These are phyloP conservation scores for Callosobruchus maculatus DNA, from an alignment of 2,888 invertebrate genomes.

Conservation along the genomic window DNA sequence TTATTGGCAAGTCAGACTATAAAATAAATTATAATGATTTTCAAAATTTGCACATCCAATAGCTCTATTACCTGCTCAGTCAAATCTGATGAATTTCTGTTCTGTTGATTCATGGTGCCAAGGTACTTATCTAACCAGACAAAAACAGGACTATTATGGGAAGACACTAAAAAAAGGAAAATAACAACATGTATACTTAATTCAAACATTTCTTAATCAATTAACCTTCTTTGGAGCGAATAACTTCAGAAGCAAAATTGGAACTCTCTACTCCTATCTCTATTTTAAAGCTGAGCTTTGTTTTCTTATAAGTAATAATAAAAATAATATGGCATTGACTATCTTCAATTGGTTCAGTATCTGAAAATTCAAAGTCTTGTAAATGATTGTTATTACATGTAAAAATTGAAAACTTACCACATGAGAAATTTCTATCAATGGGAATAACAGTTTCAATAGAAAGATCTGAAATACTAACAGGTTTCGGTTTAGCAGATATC, in stretches of 20 bases:
- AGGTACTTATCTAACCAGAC: conserved; percentile 61
- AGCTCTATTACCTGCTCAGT: conserved; percentile 35
- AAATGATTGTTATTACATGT: neutral
- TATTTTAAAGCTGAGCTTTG: conserved; percentile 55
- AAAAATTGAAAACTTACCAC: conserved; percentile 48
- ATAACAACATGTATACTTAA: neutral
- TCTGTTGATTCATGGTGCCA: conserved; percentile 40
- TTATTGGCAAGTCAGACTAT: conserved; percentile 55
- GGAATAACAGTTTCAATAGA: conserved; percentile 78
- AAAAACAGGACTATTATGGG: conserved; percentile 45
- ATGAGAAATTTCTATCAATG: conserved; percentile 74
- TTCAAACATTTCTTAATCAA: conserved; percentile 4
- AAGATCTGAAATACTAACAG: conserved; percentile 71
- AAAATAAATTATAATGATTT: conserved; percentile 7
- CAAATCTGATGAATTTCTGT: conserved; percentile 40
- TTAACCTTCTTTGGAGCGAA: conserved; percentile 65
- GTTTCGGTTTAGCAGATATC: conserved; percentile 59
- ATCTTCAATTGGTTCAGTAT: conserved; percentile 52
- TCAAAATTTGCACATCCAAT: neutral
- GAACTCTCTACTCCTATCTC: conserved; percentile 61
- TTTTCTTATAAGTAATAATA: conserved; percentile 53
- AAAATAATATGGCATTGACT: conserved; percentile 53
- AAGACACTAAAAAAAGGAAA: conserved; percentile 34
- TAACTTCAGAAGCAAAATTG: conserved; percentile 70
- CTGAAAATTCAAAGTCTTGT: conserved; percentile 34